Evolutionary conservation across 2,113 vertebrate species (phyloP).

Genomic region (Mesocricetus auratus): DNA sequence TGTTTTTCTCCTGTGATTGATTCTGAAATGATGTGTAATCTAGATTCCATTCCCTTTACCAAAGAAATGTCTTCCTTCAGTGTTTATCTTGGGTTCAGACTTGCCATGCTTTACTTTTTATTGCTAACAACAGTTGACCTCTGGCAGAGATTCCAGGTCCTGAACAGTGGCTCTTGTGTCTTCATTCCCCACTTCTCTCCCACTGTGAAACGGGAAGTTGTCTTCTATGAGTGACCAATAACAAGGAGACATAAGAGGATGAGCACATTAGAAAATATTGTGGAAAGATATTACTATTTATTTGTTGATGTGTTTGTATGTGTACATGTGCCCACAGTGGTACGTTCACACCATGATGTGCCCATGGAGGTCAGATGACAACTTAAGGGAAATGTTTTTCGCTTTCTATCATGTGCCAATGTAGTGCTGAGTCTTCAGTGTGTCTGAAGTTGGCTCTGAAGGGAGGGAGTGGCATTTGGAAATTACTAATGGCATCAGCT

Average conservation of each 20-base stretch:
- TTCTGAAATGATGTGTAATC: neutral
- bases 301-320: neutral
- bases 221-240: neutral
- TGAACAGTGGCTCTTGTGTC: neutral
- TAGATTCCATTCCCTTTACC: neutral
- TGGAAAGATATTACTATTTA: neutral
- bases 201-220: neutral
- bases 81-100: neutral
- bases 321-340: neutral
- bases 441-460: neutral
- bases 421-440: neutral
- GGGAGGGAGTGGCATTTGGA: neutral
- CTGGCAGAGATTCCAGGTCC: neutral
- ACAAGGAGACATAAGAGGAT: neutral
- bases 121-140: neutral
- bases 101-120: neutral
- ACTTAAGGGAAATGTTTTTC: no score
- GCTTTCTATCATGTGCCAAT: neutral
- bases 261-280: neutral
- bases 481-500: accelerated
- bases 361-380: neutral
- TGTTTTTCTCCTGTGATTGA: slow-evolving; percentile 24
- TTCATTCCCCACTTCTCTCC: neutral
- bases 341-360: no score
- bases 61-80: neutral